Conservation (phyloP, 2,888 invertebrate species). For the Atherix ibis region DNA sequence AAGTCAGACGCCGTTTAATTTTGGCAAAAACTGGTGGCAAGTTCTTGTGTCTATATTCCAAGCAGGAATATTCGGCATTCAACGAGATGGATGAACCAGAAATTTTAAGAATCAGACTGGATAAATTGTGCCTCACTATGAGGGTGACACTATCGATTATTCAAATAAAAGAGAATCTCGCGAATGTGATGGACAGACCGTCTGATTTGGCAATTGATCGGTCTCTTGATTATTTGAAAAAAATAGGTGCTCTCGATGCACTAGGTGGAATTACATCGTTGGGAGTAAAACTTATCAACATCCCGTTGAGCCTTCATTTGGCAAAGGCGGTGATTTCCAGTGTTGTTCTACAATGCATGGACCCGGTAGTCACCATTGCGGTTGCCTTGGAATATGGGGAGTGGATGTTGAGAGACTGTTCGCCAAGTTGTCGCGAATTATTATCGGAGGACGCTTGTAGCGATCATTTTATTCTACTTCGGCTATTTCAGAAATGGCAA, state of each 20-base stretch:
- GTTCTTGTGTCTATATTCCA: conserved; percentile 66
- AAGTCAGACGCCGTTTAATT: conserved; percentile 45
- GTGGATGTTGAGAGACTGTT: conserved; percentile 48
- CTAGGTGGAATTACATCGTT: conserved; percentile 66
- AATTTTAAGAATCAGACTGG: conserved; percentile 64
- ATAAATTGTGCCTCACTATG: conserved; percentile 66
- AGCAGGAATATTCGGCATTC: conserved; percentile 46
- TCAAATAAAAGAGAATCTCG: conserved; percentile 66
- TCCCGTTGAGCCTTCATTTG: conserved; percentile 76
- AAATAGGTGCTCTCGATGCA: conserved; percentile 70
- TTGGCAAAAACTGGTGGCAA: conserved; percentile 35
- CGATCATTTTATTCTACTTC: conserved; percentile 73
- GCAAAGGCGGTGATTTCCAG: conserved; percentile 84
- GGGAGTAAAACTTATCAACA: conserved; percentile 73
- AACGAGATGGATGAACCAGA: conserved; percentile 62
- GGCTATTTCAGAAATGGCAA: conserved; percentile 62
- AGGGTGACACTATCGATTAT: conserved; percentile 62
- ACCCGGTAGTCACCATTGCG: conserved; percentile 82
- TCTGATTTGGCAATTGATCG: conserved; percentile 56
- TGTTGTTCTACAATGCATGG: conserved; percentile 77
- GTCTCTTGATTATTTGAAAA: conserved; percentile 49
- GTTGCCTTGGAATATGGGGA: conserved; percentile 66
- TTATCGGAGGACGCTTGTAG: conserved; percentile 57
- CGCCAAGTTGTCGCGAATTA: too few relatives aligned
- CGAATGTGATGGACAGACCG: conserved; percentile 63